phyloP scores from a whole-genome alignment of 92 coral and sea anemone species.

The Palythoa heliodiscus region DNA sequence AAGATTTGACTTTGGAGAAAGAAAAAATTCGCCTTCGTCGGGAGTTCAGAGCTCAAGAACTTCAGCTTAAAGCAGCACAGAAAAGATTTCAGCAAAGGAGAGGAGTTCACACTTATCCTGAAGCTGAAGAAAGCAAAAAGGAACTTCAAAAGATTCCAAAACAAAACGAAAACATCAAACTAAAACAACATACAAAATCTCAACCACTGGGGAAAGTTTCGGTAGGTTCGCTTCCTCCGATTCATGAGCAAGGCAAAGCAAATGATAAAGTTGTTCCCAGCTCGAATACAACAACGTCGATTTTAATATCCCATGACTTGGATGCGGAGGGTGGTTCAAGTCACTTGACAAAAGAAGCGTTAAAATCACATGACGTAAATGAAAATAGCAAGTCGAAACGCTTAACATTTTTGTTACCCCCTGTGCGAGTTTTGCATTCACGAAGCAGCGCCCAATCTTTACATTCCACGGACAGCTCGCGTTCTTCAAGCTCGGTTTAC shows the following conservation, averaged over 20 bases:
- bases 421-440: conserved; percentile 23
- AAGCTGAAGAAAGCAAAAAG: not conserved
- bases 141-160: not conserved
- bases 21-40: conserved; percentile 37
- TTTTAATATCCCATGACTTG: conserved; percentile 1
- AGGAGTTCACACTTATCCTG: conserved; percentile 20
- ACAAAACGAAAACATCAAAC: not conserved
- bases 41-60: conserved; percentile 30
- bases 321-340: not conserved
- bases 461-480: not conserved
- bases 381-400: not conserved
- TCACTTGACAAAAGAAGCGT: not conserved
- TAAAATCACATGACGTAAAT: conserved; percentile 4
- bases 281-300: not conserved
- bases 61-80: conserved; percentile 33
- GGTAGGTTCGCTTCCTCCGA: conserved; percentile 25
- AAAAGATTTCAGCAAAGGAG: conserved; percentile 32
- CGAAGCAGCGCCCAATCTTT: conserved; percentile 22
- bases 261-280: not conserved
- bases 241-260: not conserved
- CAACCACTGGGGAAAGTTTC: conserved; percentile 1
- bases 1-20: conserved; percentile 27
- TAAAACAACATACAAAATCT: not conserved
- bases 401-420: conserved; percentile 3
- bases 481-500: not conserved